Evolutionary conservation across 2,797 vertebrate species (phyloP).

Genomic region (Taenioides sp.): DNA sequence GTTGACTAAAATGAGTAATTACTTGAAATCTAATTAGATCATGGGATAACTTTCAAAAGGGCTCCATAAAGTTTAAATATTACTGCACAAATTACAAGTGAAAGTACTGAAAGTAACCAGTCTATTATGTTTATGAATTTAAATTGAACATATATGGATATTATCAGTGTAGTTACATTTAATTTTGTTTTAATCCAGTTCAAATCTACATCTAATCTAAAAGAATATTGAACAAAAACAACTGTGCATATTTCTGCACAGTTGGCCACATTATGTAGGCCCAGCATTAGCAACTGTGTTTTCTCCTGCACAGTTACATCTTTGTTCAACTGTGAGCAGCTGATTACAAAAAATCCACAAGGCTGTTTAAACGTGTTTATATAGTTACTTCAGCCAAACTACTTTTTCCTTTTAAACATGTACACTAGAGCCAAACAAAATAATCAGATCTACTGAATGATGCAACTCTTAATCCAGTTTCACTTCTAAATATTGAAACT

Average conservation of each 20-base stretch:
- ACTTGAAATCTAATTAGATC: neutral
- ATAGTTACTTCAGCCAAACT: conserved; percentile 20
- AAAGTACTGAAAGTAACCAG: neutral
- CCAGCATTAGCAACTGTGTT: conserved; percentile 20
- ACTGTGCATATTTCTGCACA: conserved; percentile 54
- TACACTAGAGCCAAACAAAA: neutral
- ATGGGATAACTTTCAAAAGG: no score
- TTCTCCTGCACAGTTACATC: conserved; percentile 52
- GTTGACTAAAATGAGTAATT: no score
- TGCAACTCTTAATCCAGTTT: neutral
- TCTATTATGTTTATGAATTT: neutral
- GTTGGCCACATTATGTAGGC: conserved; percentile 30
- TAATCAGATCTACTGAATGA: neutral
- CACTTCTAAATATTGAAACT: neutral
- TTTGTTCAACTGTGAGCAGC: conserved; percentile 67
- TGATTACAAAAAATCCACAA: conserved; percentile 62
- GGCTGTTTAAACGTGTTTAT: conserved; percentile 14
- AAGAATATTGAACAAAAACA: conserved; percentile 2
- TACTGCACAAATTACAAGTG: no score
- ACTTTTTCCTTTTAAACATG: neutral
- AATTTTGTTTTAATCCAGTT: neutral
- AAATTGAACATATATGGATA: neutral
- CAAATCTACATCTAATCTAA: neutral
- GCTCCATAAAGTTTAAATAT: no score
- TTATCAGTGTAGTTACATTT: neutral